Conservation (phyloP, 35 echinoderm and acorn worm species). For the Anneissia japonica region DNA sequence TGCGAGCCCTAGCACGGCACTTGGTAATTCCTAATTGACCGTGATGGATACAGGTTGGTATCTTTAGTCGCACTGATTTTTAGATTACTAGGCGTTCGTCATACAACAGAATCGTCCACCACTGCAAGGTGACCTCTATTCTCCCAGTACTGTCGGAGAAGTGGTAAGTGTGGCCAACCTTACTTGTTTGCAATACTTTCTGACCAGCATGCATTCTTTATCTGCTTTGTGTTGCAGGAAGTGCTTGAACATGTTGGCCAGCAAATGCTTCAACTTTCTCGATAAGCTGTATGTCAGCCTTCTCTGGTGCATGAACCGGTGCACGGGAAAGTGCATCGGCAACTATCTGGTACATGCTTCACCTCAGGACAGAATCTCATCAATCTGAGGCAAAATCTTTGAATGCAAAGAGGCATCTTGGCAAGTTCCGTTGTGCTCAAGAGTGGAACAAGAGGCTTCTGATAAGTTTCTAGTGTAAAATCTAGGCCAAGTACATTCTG, state of each 20-base stretch:
- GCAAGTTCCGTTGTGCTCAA: slow-evolving; percentile 26
- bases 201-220: slow-evolving; percentile 28
- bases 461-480: slow-evolving; percentile 41
- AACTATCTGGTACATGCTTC: slow-evolving; percentile 20
- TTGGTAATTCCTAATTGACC: background rate
- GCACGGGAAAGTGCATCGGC: slow-evolving; percentile 14
- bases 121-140: slow-evolving; percentile 27
- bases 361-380: slow-evolving; percentile 45
- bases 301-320: background rate
- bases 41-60: background rate
- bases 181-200: slow-evolving; percentile 31
- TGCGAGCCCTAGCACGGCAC: slow-evolving; percentile 20
- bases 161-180: slow-evolving; percentile 20
- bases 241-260: background rate
- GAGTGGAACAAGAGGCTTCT: slow-evolving; percentile 53
- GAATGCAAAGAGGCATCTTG: slow-evolving; percentile 41
- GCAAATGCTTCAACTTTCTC: slow-evolving; percentile 32
- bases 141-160: slow-evolving; percentile 34
- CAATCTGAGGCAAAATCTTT: slow-evolving; percentile 32
- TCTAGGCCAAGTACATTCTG: background rate
- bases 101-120: background rate
- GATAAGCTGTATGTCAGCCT: background rate
- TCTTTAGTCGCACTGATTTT: background rate
- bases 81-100: slow-evolving; percentile 40
- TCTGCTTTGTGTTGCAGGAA: slow-evolving; percentile 14